Base-by-base conservation (phyloP, 1,140 invertebrate species). In the Eriosoma lanigerum region DNA sequence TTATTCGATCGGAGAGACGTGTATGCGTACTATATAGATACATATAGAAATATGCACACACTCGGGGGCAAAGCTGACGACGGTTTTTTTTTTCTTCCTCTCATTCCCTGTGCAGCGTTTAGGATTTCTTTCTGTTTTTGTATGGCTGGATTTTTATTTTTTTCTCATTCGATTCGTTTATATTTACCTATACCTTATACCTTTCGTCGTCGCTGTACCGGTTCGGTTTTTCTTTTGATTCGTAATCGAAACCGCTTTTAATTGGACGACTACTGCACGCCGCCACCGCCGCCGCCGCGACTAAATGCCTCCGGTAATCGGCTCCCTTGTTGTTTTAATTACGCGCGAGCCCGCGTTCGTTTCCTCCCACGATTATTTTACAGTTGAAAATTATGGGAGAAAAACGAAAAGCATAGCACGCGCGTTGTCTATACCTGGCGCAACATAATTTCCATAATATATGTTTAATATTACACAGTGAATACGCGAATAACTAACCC, bases 171-270 rank as follows among this genome's bases (percentile, higher is more conserved):
- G 21, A 29, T n/a, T 58, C 56, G 56, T 64, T 38, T 19, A 17
- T 29, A 38, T 8, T 4, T 38, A 38, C 8, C 3, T 38, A 38
- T 38, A 38, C 8, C 32, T 8, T 38, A 48, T 48, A 8, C 46
- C 46, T 48, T 48, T 48, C 46, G 60, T 62, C 58, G 5, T 62
- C 58, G 58, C 24, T 8, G 64, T 78, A 78, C 75, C 24, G 56
- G 75, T 78, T 78, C 38, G 75, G 56, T 62, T 62, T 78, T 78
- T 60, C 75, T 78, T 78, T 78, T 78, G 75, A 78, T 78, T 78
- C 21, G 32, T 56, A 29, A 38, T 38, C 52, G 19, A 38, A 60
- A 76, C 73, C 73, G 75, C 75, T 60, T 78, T 78, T 78, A 78
- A 78, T 78, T 78, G 75, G 75, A 78, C 38, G 56, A 62, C 75